A percentile compares a stretch with the other conserved stretches of the same genome.
phyloP scores from a whole-genome alignment of 2,888 invertebrate genomes.

The Prosopocoilus inquinatus region DNA sequence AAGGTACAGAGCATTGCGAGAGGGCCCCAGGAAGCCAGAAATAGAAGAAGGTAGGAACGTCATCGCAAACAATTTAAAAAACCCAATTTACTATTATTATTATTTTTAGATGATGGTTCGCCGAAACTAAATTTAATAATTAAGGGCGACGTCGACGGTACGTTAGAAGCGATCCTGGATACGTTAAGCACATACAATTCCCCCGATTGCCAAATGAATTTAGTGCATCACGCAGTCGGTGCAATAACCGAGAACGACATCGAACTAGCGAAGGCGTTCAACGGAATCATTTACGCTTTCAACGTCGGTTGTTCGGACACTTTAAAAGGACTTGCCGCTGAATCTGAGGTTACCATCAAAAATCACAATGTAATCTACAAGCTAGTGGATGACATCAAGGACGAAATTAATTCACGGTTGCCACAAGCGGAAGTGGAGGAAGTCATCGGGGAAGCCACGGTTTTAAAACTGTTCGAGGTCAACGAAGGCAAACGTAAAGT shows the following conservation, averaged over 20 bases:
- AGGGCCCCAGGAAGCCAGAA: constrained; percentile 63
- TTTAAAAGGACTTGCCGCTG: constrained; percentile 55
- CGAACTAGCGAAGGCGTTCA: constrained; percentile 73
- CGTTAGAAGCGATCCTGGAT: constrained; percentile 92
- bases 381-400: constrained; percentile 84
- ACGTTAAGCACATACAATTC: constrained; percentile 82
- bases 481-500: constrained; percentile 76
- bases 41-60: constrained; percentile 34
- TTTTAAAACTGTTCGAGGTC: constrained; percentile 79
- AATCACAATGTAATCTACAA: constrained; percentile 90
- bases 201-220: constrained; percentile 73
- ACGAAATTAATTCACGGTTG: constrained; percentile 70
- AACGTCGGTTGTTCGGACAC: constrained; percentile 65
- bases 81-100: neutral
- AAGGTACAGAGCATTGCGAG: constrained; percentile 54
- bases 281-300: constrained; percentile 85
- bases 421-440: constrained; percentile 75
- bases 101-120: constrained; percentile 32
- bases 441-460: constrained; percentile 77
- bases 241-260: constrained; percentile 79
- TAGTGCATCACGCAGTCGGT: constrained; percentile 91
- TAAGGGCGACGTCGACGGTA: constrained; percentile 92
- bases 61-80: too few relatives aligned
- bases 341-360: constrained; percentile 60
- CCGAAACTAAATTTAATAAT: constrained; percentile 50